Conservation (phyloP, 2,113 vertebrate species). For the Orientallactaga bullata region DNA sequence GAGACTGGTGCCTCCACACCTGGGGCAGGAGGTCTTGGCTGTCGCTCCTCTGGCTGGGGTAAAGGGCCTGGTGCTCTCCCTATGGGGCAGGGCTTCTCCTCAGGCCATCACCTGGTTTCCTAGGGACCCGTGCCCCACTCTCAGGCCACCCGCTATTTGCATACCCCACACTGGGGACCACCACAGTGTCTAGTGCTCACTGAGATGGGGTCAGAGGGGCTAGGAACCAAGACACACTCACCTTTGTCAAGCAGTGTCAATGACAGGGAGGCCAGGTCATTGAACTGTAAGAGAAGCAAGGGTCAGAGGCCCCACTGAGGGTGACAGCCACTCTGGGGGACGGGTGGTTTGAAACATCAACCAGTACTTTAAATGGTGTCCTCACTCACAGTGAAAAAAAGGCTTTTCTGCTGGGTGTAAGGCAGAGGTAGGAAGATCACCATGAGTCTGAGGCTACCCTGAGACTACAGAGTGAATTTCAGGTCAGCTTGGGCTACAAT, state of each 20-base stretch:
- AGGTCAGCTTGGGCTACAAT: no score
- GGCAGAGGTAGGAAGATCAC: no score
- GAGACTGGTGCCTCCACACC: accelerated
- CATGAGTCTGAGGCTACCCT: no score
- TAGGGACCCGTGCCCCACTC: neutral
- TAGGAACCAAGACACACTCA: conserved; percentile 76
- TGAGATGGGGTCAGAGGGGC: neutral
- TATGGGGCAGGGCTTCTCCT: neutral
- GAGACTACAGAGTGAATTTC: no score
- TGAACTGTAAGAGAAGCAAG: conserved; percentile 91
- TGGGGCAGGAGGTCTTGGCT: neutral
- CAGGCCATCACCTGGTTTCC: neutral
- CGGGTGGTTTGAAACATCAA: neutral
- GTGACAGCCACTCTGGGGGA: no score
- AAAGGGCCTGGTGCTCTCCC: neutral
- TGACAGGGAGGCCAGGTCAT: conserved; percentile 94
- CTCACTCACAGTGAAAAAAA: no score
- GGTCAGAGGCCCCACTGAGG: neutral
- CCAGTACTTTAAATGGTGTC: neutral
- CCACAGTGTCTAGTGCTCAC: neutral
- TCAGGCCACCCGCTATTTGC: neutral
- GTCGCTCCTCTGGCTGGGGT: no score
- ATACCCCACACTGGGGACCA: neutral
- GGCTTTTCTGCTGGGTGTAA: no score
- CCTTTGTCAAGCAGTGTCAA: conserved; percentile 95